Percentiles rank a stretch among this genome's conserved stretches.
Conservation (phyloP, 2,888 invertebrate species). For the Mechanitis messenoides region DNA sequence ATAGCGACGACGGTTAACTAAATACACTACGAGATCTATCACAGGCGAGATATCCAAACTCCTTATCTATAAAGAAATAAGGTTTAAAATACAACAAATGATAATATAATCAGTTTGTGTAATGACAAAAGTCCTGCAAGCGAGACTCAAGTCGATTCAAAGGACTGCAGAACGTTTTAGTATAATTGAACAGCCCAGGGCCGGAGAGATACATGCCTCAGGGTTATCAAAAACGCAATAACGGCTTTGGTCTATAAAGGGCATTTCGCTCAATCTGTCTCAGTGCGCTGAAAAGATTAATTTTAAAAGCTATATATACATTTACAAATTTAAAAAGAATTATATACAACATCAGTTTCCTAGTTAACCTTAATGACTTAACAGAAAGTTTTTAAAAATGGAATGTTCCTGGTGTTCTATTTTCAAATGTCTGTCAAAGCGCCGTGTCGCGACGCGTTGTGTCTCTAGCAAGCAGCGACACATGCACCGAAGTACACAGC, state of each 20-base stretch:
- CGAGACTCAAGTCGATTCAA: slow-evolving; percentile 5
- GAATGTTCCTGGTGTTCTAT: slow-evolving; percentile 32
- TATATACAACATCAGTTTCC: slow-evolving; percentile 15
- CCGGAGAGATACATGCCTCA: slow-evolving; percentile 6
- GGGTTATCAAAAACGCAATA: slow-evolving; percentile 5
- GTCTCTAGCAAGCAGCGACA: background rate
- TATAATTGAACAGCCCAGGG: slow-evolving; percentile 12
- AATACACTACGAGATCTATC: background rate
- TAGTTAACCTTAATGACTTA: slow-evolving; percentile 31
- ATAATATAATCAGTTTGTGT: background rate
- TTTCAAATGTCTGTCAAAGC: slow-evolving; percentile 38
- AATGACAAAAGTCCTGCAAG: slow-evolving; percentile 14
- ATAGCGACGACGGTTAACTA: slow-evolving; percentile 21
- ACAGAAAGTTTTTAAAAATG: slow-evolving; percentile 1
- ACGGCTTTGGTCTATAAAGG: background rate
- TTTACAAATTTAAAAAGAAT: slow-evolving; percentile 12
- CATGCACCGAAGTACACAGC: background rate
- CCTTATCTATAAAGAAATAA: background rate
- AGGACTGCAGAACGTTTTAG: slow-evolving; percentile 8
- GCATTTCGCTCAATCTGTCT: background rate
- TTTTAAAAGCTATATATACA: background rate
- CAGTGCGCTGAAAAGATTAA: background rate
- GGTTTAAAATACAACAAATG: background rate
- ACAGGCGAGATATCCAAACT: slow-evolving; percentile 16
- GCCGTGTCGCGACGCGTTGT: slow-evolving; percentile 18